Base-by-base conservation (phyloP, 2,888 invertebrate genomes). In the Pheosia tremula region DNA sequence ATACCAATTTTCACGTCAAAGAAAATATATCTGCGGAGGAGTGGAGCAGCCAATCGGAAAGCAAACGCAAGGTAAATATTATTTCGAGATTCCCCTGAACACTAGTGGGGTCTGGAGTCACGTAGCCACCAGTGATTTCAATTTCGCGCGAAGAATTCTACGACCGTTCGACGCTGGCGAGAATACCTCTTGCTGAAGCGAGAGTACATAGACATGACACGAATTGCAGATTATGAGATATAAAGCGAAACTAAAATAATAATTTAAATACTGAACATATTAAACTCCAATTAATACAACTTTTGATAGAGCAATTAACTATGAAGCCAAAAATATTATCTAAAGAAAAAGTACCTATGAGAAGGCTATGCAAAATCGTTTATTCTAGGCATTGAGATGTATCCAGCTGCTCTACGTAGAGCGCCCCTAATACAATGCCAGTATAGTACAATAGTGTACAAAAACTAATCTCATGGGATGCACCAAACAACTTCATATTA, bases 111-210 rank as follows among this genome's bases (percentile, higher is more conserved):
- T 80, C 85, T 88, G 86, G 84, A 88, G 87, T 90, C 91, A 91
- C 90, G 89, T 90, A 87, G 77, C 68, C 76, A 79, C 74, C 81
- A 84, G 86, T 87, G 86, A 89, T 91, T 90, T 90, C 89, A 87
- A 90, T 90, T 90, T 85, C 81, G 81, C 76, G 80, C 68, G 77
- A 85, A 81, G 82, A 80, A 78, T 77, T 81, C 79, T 74, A 77
- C 80, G 80, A 64, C 79, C 76, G 81, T 79, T 39, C 39, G 55
- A 39, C 13, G 55, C 55, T 24, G 76, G 72, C 80, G 80, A 67
- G 67, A 77, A 78, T 72, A 79, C 71, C 70, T 78, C 80, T 82
- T 82, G 73, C 72, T 65, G 68, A 77, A 71, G 81, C 75, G 70
- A 75, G 79, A 80, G 79, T 79, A 79, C 78, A 77, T 71, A 77